These are phyloP conservation scores for Muschampia plurimacula DNA, from an alignment of 2,888 invertebrate genomes.

Conservation along the genomic window DNA sequence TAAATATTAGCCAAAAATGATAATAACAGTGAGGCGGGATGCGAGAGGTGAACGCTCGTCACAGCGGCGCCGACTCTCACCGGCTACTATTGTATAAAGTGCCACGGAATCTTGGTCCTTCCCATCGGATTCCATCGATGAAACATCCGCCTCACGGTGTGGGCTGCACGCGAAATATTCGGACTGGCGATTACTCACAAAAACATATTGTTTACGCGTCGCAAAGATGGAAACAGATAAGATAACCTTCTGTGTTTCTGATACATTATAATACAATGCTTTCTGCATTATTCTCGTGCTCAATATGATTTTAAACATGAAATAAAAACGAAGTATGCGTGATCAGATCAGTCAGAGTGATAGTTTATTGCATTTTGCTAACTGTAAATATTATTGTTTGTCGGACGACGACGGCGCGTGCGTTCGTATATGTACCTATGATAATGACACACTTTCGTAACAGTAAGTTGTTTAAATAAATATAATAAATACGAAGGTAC, in stretches of 20 bases:
- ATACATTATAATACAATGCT: constrained; percentile 20
- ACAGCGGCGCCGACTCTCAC: constrained; percentile 83
- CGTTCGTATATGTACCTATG: constrained; percentile 4
- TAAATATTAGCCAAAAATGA: constrained; percentile 55
- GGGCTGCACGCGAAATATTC: constrained; percentile 73
- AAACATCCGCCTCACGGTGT: constrained; percentile 75
- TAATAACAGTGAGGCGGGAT: constrained; percentile 68
- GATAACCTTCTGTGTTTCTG: constrained; percentile 57
- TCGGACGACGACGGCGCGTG: constrained; percentile 27
- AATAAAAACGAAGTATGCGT: constrained; percentile 19
- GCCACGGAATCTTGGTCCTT: constrained; percentile 84
- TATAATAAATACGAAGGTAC: neutral
- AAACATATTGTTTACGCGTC: constrained; percentile 56
- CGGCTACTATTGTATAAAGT: constrained; percentile 82
- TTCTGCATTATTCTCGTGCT: constrained; percentile 32
- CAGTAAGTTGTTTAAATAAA: constrained; percentile 21
- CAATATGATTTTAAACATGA: constrained; percentile 17
- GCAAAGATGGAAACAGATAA: constrained; percentile 68
- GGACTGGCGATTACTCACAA: constrained; percentile 61
- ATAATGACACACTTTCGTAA: constrained; percentile 18
- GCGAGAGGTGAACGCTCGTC: constrained; percentile 84
- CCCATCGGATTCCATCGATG: constrained; percentile 80
- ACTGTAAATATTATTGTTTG: constrained; percentile 38
- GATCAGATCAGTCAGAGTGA: constrained; percentile 5
- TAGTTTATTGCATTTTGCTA: constrained; percentile 38